Evolutionary conservation across 2,797 vertebrate genomes (phyloP), one percentile per base, ranked within the genome.

Genomic region (Phataginus tricuspis): DNA sequence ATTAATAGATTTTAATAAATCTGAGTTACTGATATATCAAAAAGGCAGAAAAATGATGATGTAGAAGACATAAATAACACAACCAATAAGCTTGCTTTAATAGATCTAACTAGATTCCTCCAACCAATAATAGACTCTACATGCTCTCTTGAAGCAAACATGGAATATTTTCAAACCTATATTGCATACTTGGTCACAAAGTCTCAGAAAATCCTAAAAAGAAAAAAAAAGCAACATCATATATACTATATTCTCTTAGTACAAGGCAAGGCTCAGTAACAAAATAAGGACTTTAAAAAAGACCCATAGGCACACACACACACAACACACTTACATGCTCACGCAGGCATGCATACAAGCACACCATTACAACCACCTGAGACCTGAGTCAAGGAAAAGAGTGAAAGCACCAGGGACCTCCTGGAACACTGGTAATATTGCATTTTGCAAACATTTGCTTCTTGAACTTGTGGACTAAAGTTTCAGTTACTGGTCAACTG

Each of bases 1-100:
- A 55, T 72, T 64, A 5, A 93, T 51, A n/a, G 23, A 69, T 78
- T 94, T 96, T 69, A 95, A 79, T 6, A 75, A 16, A 93, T 68
- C 49, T 90, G 29, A 94, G 83, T 45, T 91, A 82, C 18, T 34
- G 14, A 79, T 16, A 45, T 45, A 69, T 90, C 57, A 37, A 94
- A 88, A 91, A 68, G 37, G 5, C 66, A 90, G 77, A 91, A 57
- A 84, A 63, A 34, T 18, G 15, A 29, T 83, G 31, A 57, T n/a
- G 42, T 11, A 80, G 25, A 90, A 85, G 13, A n/a, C 11, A 61
- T 64, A 90, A 83, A 91, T 75, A 78, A 84, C 31, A 89, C 29
- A n/a, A 61, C 45, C 29, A 34, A 34, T 72, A 77, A 83, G 34
- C 29, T 61, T 95, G 57, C 31, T 90, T 89, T 84, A 51, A 61